Percentiles rank a stretch among this genome's conserved stretches.
Conservation (phyloP, 2,113 vertebrate genomes). For the Maccullochella peelii region DNA sequence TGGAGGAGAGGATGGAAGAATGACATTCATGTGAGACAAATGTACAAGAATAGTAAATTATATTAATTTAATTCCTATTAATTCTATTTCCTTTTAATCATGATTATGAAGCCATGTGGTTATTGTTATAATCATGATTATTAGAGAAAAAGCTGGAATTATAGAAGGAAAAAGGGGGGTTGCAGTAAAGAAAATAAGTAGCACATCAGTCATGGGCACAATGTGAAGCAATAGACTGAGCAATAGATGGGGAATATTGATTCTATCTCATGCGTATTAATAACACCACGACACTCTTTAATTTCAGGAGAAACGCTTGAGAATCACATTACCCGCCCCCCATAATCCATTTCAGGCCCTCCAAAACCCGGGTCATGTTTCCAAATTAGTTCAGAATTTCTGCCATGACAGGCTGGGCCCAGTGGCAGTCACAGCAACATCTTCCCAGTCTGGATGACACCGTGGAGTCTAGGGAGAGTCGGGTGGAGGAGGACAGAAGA, state of each 20-base stretch:
- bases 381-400: slow-evolving; percentile 69
- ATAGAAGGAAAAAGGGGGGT: neutral
- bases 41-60: neutral
- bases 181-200: slow-evolving; percentile 16
- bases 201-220: slow-evolving; percentile 24
- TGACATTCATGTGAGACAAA: slow-evolving; percentile 5
- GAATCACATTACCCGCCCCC: slow-evolving; percentile 65
- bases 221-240: slow-evolving; percentile 40
- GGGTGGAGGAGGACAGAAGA: slow-evolving; percentile 29
- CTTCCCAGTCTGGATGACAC: slow-evolving; percentile 45
- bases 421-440: slow-evolving; percentile 49
- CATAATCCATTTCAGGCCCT: slow-evolving; percentile 73
- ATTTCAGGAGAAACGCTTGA: slow-evolving; percentile 64
- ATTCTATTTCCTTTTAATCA: neutral
- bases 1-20: slow-evolving; percentile 9
- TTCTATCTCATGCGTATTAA: slow-evolving; percentile 64
- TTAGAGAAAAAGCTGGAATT: neutral
- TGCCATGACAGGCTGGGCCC: slow-evolving; percentile 39
- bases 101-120: neutral
- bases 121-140: neutral
- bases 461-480: neutral
- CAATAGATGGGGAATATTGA: slow-evolving; percentile 57
- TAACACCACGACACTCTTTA: slow-evolving; percentile 63
- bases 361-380: slow-evolving; percentile 63
- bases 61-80: neutral